Evolutionary conservation across 2,888 invertebrate species (phyloP).

Genomic region (Amitus sp.): DNA sequence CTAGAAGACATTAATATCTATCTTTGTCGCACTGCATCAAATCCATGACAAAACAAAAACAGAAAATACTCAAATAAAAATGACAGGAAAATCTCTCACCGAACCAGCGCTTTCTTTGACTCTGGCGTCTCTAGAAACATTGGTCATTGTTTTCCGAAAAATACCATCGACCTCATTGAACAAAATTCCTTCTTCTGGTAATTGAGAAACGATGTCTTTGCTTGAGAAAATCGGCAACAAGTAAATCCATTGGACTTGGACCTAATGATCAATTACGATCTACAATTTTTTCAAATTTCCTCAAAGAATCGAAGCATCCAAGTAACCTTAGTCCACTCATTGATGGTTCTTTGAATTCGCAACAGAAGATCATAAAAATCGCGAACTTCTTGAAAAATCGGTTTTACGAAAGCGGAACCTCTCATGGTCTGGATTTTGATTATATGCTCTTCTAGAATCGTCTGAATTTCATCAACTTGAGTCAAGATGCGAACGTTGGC

Average conservation of each 20-base stretch:
- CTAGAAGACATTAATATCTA: too few species aligned
- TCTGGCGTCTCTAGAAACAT: slow-evolving; percentile 72
- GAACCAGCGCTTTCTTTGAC: slow-evolving; percentile 76
- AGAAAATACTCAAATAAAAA: too few species aligned
- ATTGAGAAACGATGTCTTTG: slow-evolving; percentile 85
- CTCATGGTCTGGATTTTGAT: slow-evolving; percentile 86
- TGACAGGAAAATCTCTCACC: slow-evolving; percentile 47
- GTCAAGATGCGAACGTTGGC: slow-evolving; percentile 77
- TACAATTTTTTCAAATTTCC: neutral
- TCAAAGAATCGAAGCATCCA: neutral
- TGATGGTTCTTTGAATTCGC: slow-evolving; percentile 77
- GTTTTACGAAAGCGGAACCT: slow-evolving; percentile 87
- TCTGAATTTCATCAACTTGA: slow-evolving; percentile 81
- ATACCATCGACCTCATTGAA: slow-evolving; percentile 79
- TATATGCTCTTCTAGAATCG: slow-evolving; percentile 84
- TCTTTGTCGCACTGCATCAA: too few species aligned
- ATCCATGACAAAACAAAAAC: too few species aligned
- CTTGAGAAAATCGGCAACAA: slow-evolving; percentile 88
- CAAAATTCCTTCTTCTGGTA: slow-evolving; percentile 85
- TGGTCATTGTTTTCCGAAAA: slow-evolving; percentile 75
- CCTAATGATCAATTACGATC: slow-evolving; percentile 62
- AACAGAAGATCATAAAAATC: slow-evolving; percentile 81
- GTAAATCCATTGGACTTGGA: slow-evolving; percentile 88
- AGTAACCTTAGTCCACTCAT: slow-evolving; percentile 80
- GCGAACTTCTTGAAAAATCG: slow-evolving; percentile 77